Percentiles rank a stretch among this genome's conserved stretches.
Conservation (phyloP, 2,797 vertebrate species). For the Myioborus melanocephalus region DNA sequence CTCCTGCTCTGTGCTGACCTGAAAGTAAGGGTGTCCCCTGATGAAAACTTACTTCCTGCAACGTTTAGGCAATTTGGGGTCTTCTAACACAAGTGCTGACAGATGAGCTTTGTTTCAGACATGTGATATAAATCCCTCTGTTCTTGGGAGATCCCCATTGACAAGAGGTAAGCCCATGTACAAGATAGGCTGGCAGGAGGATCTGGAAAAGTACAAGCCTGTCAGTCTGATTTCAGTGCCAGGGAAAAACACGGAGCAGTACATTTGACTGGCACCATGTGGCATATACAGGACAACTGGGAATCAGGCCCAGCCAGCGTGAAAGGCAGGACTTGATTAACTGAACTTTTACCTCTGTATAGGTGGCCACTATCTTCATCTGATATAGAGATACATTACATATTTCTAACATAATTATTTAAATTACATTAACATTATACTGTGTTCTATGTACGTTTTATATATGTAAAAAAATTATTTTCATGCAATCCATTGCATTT, state of each 20-base stretch:
- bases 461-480: background rate
- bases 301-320: background rate
- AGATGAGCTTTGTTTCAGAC: background rate
- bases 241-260: background rate
- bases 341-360: background rate
- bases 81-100: background rate
- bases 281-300: background rate
- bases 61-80: background rate
- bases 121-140: background rate
- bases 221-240: background rate
- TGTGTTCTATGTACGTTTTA: background rate
- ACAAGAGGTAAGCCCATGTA: background rate
- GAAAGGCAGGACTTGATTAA: background rate
- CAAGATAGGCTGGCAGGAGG: background rate
- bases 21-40: background rate
- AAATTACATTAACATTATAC: background rate
- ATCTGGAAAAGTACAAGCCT: background rate
- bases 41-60: background rate
- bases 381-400: background rate
- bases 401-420: background rate
- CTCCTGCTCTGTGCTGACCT: background rate
- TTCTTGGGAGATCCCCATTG: background rate
- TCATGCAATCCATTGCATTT: background rate
- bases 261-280: background rate
- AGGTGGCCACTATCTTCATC: background rate